Evolutionary conservation across 2,888 invertebrate species (phyloP), one percentile per base, ranked within the genome.

Genomic region (Actias luna): DNA sequence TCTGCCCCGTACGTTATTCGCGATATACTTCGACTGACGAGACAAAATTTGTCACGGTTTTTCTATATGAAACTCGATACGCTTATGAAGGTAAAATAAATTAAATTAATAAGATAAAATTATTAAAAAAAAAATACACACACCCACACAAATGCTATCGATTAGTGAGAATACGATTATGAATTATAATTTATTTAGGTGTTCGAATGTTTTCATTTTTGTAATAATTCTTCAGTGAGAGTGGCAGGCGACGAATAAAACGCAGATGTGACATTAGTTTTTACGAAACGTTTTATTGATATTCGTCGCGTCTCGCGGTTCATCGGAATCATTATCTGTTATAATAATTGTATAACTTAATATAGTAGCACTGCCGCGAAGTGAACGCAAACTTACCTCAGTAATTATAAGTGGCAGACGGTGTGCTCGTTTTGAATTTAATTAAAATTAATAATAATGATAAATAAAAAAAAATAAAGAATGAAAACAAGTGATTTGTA

Each of bases 341-440:
- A 42, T 42, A 18, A 18, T 29, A 42, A 42, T 27, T n/a, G 29
- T 55, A 60, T 33, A 61, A 46, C 55, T 58, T 36, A 59, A 65
- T 65, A 61, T 50, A 69, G 60, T 65, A 73, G 71, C 80, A 79
- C 80, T 78, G 80, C 80, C 79, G 73, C 75, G 68, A 67, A 70
- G 77, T 71, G 73, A 76, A 50, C 73, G 74, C 74, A 62, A 70
- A 74, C 70, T 74, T 80, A 80, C 81, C 82, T 82, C 81, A 79
- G 69, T 74, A 76, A 69, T 69, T 69, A 73, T 79, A 78, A 75
- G 80, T 78, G 81, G 80, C 80, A 75, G 77, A 69, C 62, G 63
- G 70, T 66, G 68, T 66, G 68, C 65, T 69, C 65, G 68, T 65
- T 69, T 65, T 66, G 33, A 42, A n/a, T n/a, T 58, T 57, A 68